Base-by-base conservation (phyloP, 2,888 invertebrate genomes). In the Pachymerium ferrugineum region DNA sequence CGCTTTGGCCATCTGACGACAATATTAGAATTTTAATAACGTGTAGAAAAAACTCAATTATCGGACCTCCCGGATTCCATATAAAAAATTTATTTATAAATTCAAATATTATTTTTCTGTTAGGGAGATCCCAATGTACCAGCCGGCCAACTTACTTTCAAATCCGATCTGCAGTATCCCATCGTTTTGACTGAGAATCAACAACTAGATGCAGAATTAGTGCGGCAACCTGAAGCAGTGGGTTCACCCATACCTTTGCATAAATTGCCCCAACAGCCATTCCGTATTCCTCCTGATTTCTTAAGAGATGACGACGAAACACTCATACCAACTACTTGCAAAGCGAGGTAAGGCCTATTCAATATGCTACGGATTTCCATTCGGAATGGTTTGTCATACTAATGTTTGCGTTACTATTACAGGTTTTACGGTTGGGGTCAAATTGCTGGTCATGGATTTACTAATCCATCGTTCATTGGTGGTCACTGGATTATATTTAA, bases 61-160 rank as follows among this genome's bases (percentile, higher is more conserved):
- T n/a, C n/a, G n/a, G n/a, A n/a, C n/a, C n/a, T n/a, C n/a, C n/a
- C n/a, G n/a, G n/a, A n/a, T n/a, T n/a, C n/a, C n/a, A n/a, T n/a
- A n/a, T n/a, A n/a, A n/a, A n/a, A n/a, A n/a, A n/a, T n/a, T n/a
- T n/a, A n/a, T n/a, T n/a, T n/a, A n/a, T n/a, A n/a, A n/a, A n/a
- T n/a, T n/a, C n/a, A n/a, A n/a, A n/a, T n/a, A n/a, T n/a, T n/a
- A n/a, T n/a, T n/a, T n/a, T 42, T 68, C 71, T 73, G 74, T 3
- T 74, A 82, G 81, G 82, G 82, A 42, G 81, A 82, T 76, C 80
- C 79, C 0, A 81, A 81, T 77, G 80, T 81, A 5, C 81, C 81
- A 14, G 80, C 81, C 12, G 79, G 79, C n/a, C 77, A 81, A 71
- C 72, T 80, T 1, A 81, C 80, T 73, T 76, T 81, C 22, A 67